phyloP scores from a whole-genome alignment of 2,113 vertebrate species.

The Chloroceryle aenea region DNA sequence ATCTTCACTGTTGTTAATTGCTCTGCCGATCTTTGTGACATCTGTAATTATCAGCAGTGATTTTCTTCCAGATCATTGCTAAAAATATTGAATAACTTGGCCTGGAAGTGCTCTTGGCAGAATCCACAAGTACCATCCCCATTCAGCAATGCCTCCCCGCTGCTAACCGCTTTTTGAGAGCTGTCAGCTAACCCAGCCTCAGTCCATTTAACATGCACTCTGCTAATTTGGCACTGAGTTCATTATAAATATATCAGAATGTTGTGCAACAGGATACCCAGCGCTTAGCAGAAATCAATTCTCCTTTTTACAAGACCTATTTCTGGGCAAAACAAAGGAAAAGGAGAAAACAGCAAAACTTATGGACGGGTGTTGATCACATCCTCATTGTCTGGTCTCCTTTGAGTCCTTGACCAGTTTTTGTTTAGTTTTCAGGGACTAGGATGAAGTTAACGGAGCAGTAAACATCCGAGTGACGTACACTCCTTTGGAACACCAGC shows the following conservation, averaged over 20 bases:
- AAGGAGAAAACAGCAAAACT: background rate
- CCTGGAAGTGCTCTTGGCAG: constrained; percentile 17
- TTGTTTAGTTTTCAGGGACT: background rate
- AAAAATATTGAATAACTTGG: constrained; percentile 2
- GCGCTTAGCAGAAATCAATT: background rate
- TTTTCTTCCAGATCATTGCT: constrained; percentile 18
- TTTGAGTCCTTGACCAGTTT: background rate
- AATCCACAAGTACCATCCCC: background rate
- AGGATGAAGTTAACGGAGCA: background rate
- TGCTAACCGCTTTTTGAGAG: background rate
- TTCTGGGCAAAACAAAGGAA: background rate
- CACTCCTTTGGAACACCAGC: background rate
- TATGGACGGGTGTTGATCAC: background rate
- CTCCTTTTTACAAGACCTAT: background rate
- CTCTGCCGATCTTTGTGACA: background rate
- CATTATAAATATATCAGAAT: background rate
- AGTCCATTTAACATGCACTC: background rate
- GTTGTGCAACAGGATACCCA: background rate
- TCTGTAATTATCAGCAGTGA: background rate
- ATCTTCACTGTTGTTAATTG: background rate
- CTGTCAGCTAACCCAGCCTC: background rate
- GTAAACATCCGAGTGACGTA: background rate
- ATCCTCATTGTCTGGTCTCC: accelerated
- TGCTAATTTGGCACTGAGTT: background rate
- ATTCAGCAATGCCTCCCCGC: background rate